A percentile compares a stretch with the other conserved stretches of the same genome.
Evolutionary conservation across 2,113 vertebrate genomes (phyloP).

Genomic region (Mesembrinibis cayennensis): DNA sequence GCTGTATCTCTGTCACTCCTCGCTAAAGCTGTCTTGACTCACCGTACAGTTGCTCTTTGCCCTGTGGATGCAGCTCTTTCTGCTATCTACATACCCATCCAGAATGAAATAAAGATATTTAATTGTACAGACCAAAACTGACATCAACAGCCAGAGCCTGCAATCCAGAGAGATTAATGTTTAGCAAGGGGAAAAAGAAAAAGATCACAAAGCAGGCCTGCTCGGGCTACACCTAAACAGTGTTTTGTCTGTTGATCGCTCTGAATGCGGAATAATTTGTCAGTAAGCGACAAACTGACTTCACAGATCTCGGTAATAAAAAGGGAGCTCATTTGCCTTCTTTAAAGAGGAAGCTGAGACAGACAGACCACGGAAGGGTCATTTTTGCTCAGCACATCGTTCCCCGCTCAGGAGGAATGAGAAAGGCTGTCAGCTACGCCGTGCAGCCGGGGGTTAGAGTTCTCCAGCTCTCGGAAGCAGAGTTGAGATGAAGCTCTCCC

Average conservation of each 20-base stretch:
- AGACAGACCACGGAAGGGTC: rapidly evolving
- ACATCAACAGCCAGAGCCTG: neutral
- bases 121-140: neutral
- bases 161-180: neutral
- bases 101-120: neutral
- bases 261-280: rapidly evolving
- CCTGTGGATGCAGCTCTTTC: neutral
- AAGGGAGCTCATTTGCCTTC: rapidly evolving
- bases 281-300: rapidly evolving
- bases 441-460: neutral
- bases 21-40: neutral
- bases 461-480: neutral
- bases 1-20: neutral
- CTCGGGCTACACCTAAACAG: neutral
- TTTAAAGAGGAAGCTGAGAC: neutral
- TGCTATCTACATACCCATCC: neutral
- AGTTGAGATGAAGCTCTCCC: neutral
- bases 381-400: neutral
- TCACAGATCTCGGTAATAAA: neutral
- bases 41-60: neutral
- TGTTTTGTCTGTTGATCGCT: rapidly evolving
- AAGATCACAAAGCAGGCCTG: neutral
- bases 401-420: neutral
- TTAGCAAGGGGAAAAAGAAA: neutral
- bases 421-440: neutral